Percentiles rank a stretch among this genome's conserved stretches.
phyloP scores from a whole-genome alignment of 2,888 invertebrate genomes.

The Ennomos erosarius region DNA sequence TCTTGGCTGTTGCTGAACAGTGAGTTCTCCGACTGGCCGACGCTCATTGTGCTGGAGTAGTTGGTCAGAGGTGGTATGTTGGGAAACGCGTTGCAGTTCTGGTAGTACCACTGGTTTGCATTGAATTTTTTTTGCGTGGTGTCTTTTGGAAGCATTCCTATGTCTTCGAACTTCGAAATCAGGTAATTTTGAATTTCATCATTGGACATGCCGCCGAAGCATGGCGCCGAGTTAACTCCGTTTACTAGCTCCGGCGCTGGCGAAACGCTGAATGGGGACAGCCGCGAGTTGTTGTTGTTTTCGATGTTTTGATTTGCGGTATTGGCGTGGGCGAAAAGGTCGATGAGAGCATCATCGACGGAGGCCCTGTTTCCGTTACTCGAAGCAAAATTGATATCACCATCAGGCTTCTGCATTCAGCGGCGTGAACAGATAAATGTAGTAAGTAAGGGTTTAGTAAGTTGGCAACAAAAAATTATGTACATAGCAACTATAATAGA shows the following conservation, averaged over 20 bases:
- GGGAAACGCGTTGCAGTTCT: slow-evolving; percentile 75
- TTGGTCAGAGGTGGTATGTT: slow-evolving; percentile 70
- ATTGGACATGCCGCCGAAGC: slow-evolving; percentile 68
- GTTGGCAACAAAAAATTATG: background rate
- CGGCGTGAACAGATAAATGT: slow-evolving; percentile 49
- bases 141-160: slow-evolving; percentile 60
- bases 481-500: too few species aligned
- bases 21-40: slow-evolving; percentile 69
- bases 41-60: slow-evolving; percentile 72
- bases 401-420: slow-evolving; percentile 51
- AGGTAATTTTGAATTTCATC: slow-evolving; percentile 75
- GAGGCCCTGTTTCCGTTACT: slow-evolving; percentile 60
- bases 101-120: slow-evolving; percentile 70
- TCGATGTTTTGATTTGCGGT: slow-evolving; percentile 57
- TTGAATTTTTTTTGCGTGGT: slow-evolving; percentile 49
- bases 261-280: slow-evolving; percentile 55
- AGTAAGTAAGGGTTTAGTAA: slow-evolving; percentile 12
- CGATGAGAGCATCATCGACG: slow-evolving; percentile 60
- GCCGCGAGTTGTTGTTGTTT: slow-evolving; percentile 67
- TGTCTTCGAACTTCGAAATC: slow-evolving; percentile 71
- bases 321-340: slow-evolving; percentile 56
- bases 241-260: slow-evolving; percentile 54
- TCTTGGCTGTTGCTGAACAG: slow-evolving; percentile 70
- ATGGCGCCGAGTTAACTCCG: slow-evolving; percentile 54
- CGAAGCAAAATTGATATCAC: slow-evolving; percentile 39